Conservation (phyloP, 2,113 vertebrate species). For the Tautogolabrus adspersus region DNA sequence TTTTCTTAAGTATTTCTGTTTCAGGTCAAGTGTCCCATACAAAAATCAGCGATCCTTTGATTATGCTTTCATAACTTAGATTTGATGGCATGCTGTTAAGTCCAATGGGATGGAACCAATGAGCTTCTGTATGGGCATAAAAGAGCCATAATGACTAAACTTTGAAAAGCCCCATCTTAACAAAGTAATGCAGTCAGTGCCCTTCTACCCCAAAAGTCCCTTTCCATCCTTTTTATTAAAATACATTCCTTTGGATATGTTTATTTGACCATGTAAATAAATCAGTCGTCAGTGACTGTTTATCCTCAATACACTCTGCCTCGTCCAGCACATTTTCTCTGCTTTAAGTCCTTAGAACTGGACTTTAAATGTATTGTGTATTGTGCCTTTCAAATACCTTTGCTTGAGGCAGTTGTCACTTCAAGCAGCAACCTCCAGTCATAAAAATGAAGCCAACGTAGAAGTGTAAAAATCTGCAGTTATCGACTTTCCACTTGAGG, state of each 20-base stretch:
- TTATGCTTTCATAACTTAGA: slow-evolving; percentile 20
- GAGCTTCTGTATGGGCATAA: slow-evolving; percentile 15
- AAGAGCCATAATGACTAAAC: not conserved
- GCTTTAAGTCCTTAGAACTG: no score
- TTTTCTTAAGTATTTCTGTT: slow-evolving; percentile 15
- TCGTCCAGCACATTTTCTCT: no score
- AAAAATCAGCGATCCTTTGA: slow-evolving; percentile 1
- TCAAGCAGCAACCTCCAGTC: no score
- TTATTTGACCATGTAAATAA: no score
- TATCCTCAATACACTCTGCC: no score
- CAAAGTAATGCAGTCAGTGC: not conserved
- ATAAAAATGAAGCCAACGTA: no score
- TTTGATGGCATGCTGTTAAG: slow-evolving; percentile 35
- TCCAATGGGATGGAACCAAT: slow-evolving; percentile 7
- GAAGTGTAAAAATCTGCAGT: no score
- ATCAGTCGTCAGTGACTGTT: no score
- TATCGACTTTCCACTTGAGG: no score
- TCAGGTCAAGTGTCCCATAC: slow-evolving; percentile 17
- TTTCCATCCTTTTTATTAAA: not conserved
- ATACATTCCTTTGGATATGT: not conserved
- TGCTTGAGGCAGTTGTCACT: no score
- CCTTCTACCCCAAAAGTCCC: not conserved
- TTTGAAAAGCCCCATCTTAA: not conserved
- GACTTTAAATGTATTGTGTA: no score
- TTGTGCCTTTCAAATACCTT: no score